These are phyloP conservation scores for Drosophila quadrilineata DNA, from an alignment of 1,140 invertebrate species.

Conservation along the genomic window DNA sequence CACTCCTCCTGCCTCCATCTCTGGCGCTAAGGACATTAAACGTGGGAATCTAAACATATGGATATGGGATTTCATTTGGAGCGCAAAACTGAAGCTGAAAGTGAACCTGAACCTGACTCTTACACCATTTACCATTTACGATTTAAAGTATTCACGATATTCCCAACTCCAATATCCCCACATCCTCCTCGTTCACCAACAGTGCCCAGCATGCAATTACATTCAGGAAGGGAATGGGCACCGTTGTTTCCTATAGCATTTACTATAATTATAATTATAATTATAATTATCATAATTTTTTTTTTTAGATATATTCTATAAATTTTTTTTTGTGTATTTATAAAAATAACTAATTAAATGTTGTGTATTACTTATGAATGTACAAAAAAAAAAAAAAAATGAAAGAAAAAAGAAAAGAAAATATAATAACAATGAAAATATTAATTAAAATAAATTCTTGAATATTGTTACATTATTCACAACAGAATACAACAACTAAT, in stretches of 20 bases:
- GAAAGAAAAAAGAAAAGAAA: too few species aligned
- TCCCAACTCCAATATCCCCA: neutral
- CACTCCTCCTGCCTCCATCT: too few species aligned
- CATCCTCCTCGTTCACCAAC: neutral
- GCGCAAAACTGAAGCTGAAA: conserved; percentile 4
- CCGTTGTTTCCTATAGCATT: conserved; percentile 27
- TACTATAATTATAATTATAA: conserved; percentile 5
- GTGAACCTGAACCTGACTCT: neutral
- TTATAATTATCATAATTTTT: neutral
- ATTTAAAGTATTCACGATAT: too few species aligned
- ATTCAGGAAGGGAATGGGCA: too few species aligned
- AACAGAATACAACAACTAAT: conserved; percentile 14
- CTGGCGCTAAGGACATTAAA: neutral
- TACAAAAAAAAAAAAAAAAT: conserved; percentile 24
- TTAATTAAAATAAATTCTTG: conserved; percentile 30
- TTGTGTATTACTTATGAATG: conserved; percentile 48
- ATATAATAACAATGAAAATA: too few species aligned
- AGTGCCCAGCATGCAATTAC: conserved; percentile 1
- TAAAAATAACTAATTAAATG: conserved; percentile 41
- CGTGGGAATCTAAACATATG: conserved; percentile 30
- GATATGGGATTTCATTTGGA: conserved; percentile 9
- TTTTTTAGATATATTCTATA: conserved; percentile 21
- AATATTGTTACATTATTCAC: conserved; percentile 37
- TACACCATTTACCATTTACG: neutral
- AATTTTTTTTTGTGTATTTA: conserved; percentile 26